Evolutionary conservation across 2,888 invertebrate genomes (phyloP), one percentile per base, ranked within the genome.

Genomic region (Lingula anatina): DNA sequence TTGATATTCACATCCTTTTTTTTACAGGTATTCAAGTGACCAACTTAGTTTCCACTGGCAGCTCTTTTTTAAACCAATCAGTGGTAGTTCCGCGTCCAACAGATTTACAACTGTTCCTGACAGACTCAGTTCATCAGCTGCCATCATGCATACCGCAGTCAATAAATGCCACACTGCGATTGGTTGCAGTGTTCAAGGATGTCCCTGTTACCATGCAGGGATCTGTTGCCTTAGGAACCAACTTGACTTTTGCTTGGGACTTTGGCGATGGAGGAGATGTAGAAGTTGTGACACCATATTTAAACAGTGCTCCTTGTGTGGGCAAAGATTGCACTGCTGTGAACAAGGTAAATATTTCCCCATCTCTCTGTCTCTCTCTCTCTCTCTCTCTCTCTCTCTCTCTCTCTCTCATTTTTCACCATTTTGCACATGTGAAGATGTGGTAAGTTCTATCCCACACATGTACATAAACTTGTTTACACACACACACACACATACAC

Each of bases 141-240:
- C 66, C 64, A 18, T 60, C 65, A 1, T 65, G 64, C 48, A 56
- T 60, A 20, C 62, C 64, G 7, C 50, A 47, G 12, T 40, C 39
- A 41, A 50, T 28, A 5, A 28, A 9, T 31, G 18, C 5, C 18
- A 21, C 5, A 18, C 27, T 4, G 28, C 57, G 15, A 46, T 54
- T 21, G n/a, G 54, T 64, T 38, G 55, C 60, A 4, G 64, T 64
- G 15, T 67, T 65, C 50, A 52, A 53, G 23, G 56, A 61, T 50
- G 54, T 55, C 15, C 44, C 52, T 1, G 45, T 62, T 20, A 42
- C 43, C 7, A 38, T 67, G 43, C 61, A 62, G 44, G 59, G 59
- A 2, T 61, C 62, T 1, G 61, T 65, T 47, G 39, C 62, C 28
- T 55, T 61, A 43, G 67, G 67, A 46, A 56, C 56, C 40, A 60